These are phyloP conservation scores for Brenthis ino DNA, from an alignment of 2,888 invertebrate species.

Conservation along the genomic window DNA sequence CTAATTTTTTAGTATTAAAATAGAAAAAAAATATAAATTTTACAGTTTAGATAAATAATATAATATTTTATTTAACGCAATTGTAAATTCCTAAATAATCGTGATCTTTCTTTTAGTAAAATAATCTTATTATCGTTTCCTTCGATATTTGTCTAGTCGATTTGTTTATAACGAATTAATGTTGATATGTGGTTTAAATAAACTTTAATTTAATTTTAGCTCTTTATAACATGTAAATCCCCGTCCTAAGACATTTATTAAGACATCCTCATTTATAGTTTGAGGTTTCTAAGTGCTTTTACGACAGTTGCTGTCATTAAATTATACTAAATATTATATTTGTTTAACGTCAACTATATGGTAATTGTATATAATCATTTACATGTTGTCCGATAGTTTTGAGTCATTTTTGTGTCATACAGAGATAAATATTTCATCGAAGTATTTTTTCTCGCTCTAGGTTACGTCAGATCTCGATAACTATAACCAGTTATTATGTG, in stretches of 20 bases:
- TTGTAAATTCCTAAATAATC: constrained; percentile 47
- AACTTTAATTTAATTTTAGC: constrained; percentile 27
- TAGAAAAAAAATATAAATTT: constrained; percentile 61
- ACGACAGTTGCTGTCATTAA: constrained; percentile 75
- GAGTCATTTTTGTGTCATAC: constrained; percentile 54
- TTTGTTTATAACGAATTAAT: constrained; percentile 14
- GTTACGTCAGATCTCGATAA: constrained; percentile 66
- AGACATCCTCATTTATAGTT: constrained; percentile 48
- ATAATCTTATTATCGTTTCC: background rate
- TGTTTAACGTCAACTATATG: constrained; percentile 41
- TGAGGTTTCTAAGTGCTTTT: constrained; percentile 69
- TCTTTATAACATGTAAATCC: constrained; percentile 45
- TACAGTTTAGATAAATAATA: constrained; percentile 69
- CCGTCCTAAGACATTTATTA: constrained; percentile 60
- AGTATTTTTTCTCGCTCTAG: constrained; percentile 63
- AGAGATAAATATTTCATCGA: constrained; percentile 47
- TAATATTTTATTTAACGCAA: constrained; percentile 58
- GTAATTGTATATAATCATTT: constrained; percentile 57
- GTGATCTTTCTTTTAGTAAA: constrained; percentile 3
- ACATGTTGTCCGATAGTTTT: constrained; percentile 54
- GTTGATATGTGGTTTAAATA: constrained; percentile 12
- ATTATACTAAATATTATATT: constrained; percentile 49
- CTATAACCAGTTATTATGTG: constrained; percentile 80
- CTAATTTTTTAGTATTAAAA: constrained; percentile 49
- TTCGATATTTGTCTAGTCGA: background rate